A percentile compares a stretch with the other conserved stretches of the same genome.
These are phyloP conservation scores for Microdon myrmicae DNA, from an alignment of 2,888 invertebrate species.

Conservation along the genomic window DNA sequence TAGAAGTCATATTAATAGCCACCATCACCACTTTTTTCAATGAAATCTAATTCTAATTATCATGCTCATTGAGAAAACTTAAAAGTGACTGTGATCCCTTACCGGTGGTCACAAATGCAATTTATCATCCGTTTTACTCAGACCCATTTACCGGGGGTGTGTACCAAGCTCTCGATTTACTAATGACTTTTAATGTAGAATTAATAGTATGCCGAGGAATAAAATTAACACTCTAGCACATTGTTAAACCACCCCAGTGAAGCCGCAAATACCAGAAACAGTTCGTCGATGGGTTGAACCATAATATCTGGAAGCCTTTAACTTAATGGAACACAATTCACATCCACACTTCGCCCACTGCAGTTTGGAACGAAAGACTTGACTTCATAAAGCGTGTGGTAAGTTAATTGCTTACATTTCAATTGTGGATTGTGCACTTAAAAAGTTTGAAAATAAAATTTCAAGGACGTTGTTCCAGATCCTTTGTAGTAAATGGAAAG, in stretches of 20 bases:
- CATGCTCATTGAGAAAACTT: too few relatives aligned
- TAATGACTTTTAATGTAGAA: conserved; percentile 21
- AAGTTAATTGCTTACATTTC: conserved; percentile 12
- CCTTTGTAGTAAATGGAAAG: too few relatives aligned
- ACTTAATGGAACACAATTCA: neutral
- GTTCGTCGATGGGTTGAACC: too few relatives aligned
- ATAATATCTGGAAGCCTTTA: too few relatives aligned
- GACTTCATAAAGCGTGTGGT: conserved; percentile 21
- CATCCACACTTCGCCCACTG: neutral
- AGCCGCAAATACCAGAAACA: conserved; percentile 5
- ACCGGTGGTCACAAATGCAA: conserved; percentile 5
- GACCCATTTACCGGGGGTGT: too few relatives aligned
- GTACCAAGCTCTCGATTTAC: conserved; percentile 3
- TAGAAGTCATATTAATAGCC: too few relatives aligned
- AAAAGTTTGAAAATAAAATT: conserved; percentile 17
- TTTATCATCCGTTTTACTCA: too few relatives aligned
- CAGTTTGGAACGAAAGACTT: conserved; percentile 6
- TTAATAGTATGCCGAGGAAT: conserved; percentile 11
- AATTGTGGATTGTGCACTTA: conserved; percentile 24
- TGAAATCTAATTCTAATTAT: too few relatives aligned
- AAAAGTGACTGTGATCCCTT: conserved; percentile 16
- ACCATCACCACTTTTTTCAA: too few relatives aligned
- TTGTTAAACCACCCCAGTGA: neutral
- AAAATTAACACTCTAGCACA: conserved; percentile 3
- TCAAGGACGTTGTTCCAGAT: too few relatives aligned